phyloP scores from a whole-genome alignment of 2,888 invertebrate species.

The Drosophila birchii region DNA sequence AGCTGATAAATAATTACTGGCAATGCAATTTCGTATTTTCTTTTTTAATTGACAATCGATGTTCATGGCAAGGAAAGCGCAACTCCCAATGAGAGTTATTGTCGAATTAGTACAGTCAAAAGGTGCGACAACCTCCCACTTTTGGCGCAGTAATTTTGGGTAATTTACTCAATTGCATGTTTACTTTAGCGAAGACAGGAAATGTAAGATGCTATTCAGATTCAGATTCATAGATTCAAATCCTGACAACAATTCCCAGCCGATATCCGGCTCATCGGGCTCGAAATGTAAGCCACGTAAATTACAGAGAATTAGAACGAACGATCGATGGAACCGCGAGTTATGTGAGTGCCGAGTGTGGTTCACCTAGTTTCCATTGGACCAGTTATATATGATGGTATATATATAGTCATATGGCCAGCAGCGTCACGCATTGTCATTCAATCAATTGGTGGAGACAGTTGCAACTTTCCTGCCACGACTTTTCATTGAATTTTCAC shows the following conservation, averaged over 20 bases:
- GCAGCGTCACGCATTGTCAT: conserved; percentile 67
- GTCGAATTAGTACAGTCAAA: conserved; percentile 34
- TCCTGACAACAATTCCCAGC: conserved; percentile 28
- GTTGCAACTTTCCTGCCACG: conserved; percentile 41
- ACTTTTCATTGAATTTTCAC: conserved; percentile 78
- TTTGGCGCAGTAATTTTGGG: conserved; percentile 3
- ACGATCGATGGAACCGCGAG: conserved; percentile 50
- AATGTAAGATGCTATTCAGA: conserved; percentile 25
- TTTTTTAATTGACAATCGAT: conserved; percentile 45
- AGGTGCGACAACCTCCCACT: conserved; percentile 31
- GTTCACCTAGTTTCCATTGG: conserved; percentile 72
- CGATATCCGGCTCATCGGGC: conserved; percentile 68
- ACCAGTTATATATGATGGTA: conserved; percentile 29
- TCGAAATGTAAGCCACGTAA: conserved; percentile 60
- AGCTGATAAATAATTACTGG: conserved; percentile 57
- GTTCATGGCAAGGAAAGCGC: conserved; percentile 14
- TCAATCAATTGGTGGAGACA: conserved; percentile 65
- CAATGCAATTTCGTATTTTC: conserved; percentile 49
- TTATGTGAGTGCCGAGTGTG: conserved; percentile 58
- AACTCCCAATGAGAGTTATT: conserved; percentile 28
- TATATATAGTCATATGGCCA: conserved; percentile 17
- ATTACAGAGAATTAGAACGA: conserved; percentile 76
- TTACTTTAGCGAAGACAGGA: conserved; percentile 18
- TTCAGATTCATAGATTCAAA: conserved; percentile 20
- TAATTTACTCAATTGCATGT: conserved; percentile 2